phyloP scores from a whole-genome alignment of 2,113 vertebrate species.

The Emydura subglobosa region DNA sequence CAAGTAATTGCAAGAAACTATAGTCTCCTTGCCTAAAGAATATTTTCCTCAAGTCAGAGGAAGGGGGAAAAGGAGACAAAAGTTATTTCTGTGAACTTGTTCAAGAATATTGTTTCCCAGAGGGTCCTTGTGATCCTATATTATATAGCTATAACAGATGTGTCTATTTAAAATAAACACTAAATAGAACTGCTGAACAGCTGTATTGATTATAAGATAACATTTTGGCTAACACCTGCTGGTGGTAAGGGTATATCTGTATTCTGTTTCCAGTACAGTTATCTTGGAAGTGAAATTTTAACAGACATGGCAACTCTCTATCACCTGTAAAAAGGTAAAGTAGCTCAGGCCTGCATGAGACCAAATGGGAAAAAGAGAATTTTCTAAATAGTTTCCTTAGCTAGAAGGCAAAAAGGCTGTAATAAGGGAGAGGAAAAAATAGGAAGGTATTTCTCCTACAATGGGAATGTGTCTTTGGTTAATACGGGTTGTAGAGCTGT shows the following conservation, averaged over 20 bases:
- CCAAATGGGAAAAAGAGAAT: constrained; percentile 27
- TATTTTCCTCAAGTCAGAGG: neutral
- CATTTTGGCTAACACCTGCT: neutral
- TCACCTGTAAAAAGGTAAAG: constrained; percentile 53
- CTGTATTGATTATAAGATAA: neutral
- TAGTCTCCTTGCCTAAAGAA: neutral
- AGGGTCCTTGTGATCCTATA: neutral
- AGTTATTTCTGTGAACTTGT: neutral
- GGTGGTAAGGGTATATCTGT: neutral
- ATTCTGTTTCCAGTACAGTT: constrained; percentile 1
- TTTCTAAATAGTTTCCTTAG: constrained; percentile 50
- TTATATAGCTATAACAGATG: neutral
- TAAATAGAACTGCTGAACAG: neutral
- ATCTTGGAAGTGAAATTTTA: constrained; percentile 56
- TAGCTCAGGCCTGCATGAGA: constrained; percentile 31
- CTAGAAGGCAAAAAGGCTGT: neutral
- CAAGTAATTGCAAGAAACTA: neutral
- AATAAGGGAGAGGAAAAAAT: constrained; percentile 5
- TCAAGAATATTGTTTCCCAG: neutral
- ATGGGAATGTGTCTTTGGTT: neutral
- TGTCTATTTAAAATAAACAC: neutral
- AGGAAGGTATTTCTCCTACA: neutral
- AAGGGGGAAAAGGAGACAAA: neutral
- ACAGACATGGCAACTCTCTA: constrained; percentile 16
- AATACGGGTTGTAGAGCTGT: rapidly evolving